Evolutionary conservation across 2,888 invertebrate genomes (phyloP).

Genomic region (Electrophaes corylata): DNA sequence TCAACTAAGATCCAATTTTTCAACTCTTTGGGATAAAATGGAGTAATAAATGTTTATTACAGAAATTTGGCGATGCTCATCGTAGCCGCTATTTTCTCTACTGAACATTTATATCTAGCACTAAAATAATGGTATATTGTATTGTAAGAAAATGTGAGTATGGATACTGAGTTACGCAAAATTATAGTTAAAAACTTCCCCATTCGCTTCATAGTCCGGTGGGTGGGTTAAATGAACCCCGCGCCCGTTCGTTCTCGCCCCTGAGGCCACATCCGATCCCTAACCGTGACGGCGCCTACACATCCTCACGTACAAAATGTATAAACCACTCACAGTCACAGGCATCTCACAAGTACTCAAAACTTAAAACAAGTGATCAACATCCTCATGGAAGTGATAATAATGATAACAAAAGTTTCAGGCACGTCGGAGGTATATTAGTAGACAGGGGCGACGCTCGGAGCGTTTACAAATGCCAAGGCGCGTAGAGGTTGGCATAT

Average conservation of each 20-base stretch:
- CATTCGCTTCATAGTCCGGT: constrained; percentile 48
- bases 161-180: constrained; percentile 55
- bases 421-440: constrained; percentile 15
- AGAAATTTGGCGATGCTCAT: constrained; percentile 71
- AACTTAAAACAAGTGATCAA: not conserved
- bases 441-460: constrained; percentile 10
- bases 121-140: constrained; percentile 55
- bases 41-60: constrained; percentile 57
- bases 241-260: not conserved
- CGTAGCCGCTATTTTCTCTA: constrained; percentile 63
- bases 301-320: not conserved
- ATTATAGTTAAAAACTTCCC: constrained; percentile 41
- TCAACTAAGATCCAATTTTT: constrained; percentile 65
- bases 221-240: constrained; percentile 39
- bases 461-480: constrained; percentile 67
- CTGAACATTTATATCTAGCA: constrained; percentile 56
- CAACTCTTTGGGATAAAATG: constrained; percentile 76
- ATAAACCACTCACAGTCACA: constrained; percentile 7
- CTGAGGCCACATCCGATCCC: not conserved
- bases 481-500: constrained; percentile 75
- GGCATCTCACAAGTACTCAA: constrained; percentile 1
- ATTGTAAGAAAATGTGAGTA: constrained; percentile 50
- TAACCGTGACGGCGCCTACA: not conserved
- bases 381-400: not conserved
- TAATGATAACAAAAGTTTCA: constrained; percentile 2